Evolutionary conservation across 1,140 invertebrate genomes (phyloP).

Genomic region (Drosophila eugracilis): DNA sequence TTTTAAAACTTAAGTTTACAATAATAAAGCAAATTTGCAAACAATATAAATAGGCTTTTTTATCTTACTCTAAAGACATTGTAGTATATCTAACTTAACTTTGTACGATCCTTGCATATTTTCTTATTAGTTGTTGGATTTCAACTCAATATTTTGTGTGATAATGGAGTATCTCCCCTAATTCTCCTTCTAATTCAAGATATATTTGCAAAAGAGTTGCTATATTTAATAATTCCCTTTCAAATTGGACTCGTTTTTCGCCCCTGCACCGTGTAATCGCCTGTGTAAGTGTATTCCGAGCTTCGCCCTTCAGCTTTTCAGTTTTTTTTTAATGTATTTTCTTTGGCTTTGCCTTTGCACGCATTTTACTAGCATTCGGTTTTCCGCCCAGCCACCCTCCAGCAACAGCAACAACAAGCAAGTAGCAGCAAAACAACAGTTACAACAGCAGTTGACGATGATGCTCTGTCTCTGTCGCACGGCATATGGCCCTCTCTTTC

Average conservation of each 20-base stretch:
- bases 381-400: conserved; percentile 35
- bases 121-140: too few species aligned
- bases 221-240: background rate
- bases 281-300: conserved; percentile 24
- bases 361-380: conserved; percentile 65
- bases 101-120: too few species aligned
- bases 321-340: conserved; percentile 6
- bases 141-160: too few species aligned
- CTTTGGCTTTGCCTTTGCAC: conserved; percentile 55
- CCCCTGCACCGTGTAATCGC: background rate
- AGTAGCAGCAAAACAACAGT: conserved; percentile 64
- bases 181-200: too few species aligned
- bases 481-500: conserved; percentile 19
- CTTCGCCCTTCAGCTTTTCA: conserved; percentile 6
- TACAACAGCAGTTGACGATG: conserved; percentile 58
- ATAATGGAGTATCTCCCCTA: too few species aligned
- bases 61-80: too few species aligned
- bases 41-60: too few species aligned
- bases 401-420: conserved; percentile 41
- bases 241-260: background rate
- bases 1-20: too few species aligned
- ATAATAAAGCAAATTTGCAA: too few species aligned
- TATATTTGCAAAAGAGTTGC: too few species aligned
- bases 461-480: conserved; percentile 19
- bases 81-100: too few species aligned